Evolutionary conservation across 2,797 vertebrate species (phyloP).

Genomic region (Nyctalus aviator): DNA sequence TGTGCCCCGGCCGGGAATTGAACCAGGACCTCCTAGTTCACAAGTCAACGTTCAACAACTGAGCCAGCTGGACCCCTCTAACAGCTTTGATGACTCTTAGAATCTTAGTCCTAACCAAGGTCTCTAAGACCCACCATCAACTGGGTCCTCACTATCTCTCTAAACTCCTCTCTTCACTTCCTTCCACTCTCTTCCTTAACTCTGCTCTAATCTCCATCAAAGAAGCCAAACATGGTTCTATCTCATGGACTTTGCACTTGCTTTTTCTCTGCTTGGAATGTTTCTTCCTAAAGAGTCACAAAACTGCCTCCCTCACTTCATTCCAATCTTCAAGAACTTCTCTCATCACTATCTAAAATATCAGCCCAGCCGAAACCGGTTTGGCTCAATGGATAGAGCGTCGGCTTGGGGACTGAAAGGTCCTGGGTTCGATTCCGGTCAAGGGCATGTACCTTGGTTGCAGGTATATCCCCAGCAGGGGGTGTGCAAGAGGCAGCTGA

Average conservation of each 20-base stretch:
- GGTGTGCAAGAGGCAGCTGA: too few species aligned
- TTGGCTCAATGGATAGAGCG: too few species aligned
- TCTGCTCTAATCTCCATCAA: background rate
- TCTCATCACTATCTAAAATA: background rate
- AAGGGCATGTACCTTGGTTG: too few species aligned
- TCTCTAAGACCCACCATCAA: background rate
- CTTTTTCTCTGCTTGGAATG: constrained; percentile 22
- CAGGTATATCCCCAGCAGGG: too few species aligned
- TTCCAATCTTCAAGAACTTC: constrained; percentile 50
- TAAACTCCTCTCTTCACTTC: constrained; percentile 31
- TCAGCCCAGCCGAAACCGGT: too few species aligned
- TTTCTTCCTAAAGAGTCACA: constrained; percentile 14
- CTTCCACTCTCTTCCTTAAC: background rate
- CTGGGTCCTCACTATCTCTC: constrained; percentile 14
- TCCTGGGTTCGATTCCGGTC: too few species aligned
- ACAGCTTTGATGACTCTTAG: constrained; percentile 13
- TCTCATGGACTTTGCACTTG: constrained; percentile 39
- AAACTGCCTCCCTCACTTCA: constrained; percentile 13
- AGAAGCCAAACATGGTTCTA: background rate
- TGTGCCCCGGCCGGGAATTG: too few species aligned
- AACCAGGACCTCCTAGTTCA: too few species aligned
- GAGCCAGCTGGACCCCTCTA: background rate
- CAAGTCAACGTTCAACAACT: too few species aligned
- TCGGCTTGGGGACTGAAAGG: too few species aligned
- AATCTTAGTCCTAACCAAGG: constrained; percentile 27